Evolutionary conservation across 2,888 invertebrate genomes (phyloP), one percentile per base, ranked within the genome.

Genomic region (Stenoptilia bipunctidactyla): DNA sequence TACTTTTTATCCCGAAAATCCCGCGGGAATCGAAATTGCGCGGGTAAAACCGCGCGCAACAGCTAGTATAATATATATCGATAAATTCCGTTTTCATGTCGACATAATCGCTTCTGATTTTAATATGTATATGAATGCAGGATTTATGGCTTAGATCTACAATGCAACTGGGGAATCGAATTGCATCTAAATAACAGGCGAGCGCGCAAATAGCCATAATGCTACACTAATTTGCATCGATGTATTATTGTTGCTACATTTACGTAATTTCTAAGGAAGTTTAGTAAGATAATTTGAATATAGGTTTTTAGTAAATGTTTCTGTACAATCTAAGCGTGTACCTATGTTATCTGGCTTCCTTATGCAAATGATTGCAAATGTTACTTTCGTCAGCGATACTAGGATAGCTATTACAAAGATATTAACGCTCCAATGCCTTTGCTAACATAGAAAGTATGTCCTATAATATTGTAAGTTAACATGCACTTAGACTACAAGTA

Each of bases 331-430:
- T 55, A 47, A 52, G 51, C 57, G 53, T 61, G 57, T 59, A 49
- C 57, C 56, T 53, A 48, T 53, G 56, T 61, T 66, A 69, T 70
- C 66, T 58, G 42, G 58, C 58, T 77, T 75, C 74, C 74, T 73
- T 56, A 75, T 76, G 74, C 69, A 74, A 75, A 71, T 67, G 57
- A 59, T 53, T 55, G 56, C 59, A 20, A 20, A 20, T 20, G 20
- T 20, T n/a, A 20, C 20, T 71, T 72, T 72, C 64, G 55, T 62
- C 61, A 61, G 57, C 46, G 20, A 20, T 38, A 43, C 40, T 39
- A 35, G 38, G 39, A 39, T 45, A 43, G 44, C 48, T 30, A 10
- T n/a, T 3, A 30, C 12, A 30, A 12, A 30, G 30, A 30, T 30
- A 30, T 30, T n/a, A 30, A 30, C 30, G 30, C n/a, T 30, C 30